Conservation (phyloP, 2,113 vertebrate genomes). For the Gyps fulvus region DNA sequence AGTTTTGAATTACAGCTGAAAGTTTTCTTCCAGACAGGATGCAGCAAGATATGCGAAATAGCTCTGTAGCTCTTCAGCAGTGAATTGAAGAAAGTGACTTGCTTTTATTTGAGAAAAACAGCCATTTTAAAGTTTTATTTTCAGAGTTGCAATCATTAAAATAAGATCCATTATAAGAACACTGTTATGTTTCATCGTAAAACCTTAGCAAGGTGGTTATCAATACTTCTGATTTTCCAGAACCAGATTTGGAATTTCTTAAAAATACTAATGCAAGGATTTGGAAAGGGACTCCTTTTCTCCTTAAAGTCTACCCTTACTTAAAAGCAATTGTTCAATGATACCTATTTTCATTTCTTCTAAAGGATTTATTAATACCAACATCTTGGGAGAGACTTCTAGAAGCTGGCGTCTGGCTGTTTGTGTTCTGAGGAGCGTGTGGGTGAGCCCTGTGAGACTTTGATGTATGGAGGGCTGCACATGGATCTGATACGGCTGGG, state of each 20-base stretch:
- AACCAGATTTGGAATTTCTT: not conserved
- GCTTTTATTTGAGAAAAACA: not conserved
- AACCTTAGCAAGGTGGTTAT: not conserved
- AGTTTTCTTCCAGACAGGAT: not conserved
- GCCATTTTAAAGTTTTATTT: not conserved
- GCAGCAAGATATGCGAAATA: not conserved
- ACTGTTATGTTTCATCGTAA: not conserved
- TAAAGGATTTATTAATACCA: not conserved
- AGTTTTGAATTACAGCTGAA: not conserved
- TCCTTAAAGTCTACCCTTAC: not conserved
- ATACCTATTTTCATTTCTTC: not conserved
- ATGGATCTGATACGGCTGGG: not conserved
- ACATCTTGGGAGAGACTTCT: not conserved
- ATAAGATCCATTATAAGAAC: not conserved
- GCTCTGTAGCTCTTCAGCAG: not conserved
- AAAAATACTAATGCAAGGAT: not conserved
- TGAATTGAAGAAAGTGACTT: not conserved
- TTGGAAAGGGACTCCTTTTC: not conserved
- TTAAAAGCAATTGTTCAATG: not conserved
- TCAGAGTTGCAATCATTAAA: not conserved
- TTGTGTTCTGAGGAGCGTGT: not conserved
- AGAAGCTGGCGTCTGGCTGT: not conserved
- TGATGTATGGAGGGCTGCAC: not conserved
- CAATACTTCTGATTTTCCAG: not conserved
- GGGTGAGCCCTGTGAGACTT: not conserved